These are phyloP conservation scores for Diglossa cyanea DNA, from an alignment of 2,797 vertebrate genomes.

Conservation along the genomic window DNA sequence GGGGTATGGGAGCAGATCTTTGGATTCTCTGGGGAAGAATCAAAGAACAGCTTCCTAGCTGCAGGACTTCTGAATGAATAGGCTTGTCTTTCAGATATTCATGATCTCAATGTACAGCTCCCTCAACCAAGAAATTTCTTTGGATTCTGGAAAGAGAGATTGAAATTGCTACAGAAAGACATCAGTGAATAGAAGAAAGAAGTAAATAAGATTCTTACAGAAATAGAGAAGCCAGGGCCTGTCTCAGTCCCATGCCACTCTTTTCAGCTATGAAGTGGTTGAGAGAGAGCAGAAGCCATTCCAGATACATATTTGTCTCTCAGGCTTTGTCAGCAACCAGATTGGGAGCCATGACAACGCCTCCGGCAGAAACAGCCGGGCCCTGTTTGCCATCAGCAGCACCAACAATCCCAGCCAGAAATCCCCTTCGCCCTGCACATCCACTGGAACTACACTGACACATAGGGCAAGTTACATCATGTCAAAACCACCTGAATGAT, in stretches of 20 bases:
- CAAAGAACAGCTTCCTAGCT: not conserved
- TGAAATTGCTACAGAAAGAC: not conserved
- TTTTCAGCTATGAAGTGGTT: not conserved
- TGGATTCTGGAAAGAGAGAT: not conserved
- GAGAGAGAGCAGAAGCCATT: not conserved
- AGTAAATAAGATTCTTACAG: not conserved
- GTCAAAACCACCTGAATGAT: not conserved
- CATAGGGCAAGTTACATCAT: fast-evolving
- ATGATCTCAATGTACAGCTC: not conserved
- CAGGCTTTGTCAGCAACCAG: not conserved
- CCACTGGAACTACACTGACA: not conserved
- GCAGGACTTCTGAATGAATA: not conserved
- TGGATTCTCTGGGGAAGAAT: not conserved
- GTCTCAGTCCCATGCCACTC: not conserved
- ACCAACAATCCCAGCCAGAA: fast-evolving
- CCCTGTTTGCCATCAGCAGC: not conserved
- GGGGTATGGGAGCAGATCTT: not conserved
- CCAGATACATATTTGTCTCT: not conserved
- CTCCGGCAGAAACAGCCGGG: not conserved
- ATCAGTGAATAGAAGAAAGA: not conserved
- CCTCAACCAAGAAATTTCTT: not conserved
- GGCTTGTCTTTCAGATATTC: not conserved
- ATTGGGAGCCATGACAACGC: not conserved
- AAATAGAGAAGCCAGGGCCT: not conserved
- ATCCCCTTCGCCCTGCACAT: fast-evolving